These are phyloP conservation scores for Larimichthys crocea DNA, from an alignment of 2,113 vertebrate genomes.

Conservation along the genomic window DNA sequence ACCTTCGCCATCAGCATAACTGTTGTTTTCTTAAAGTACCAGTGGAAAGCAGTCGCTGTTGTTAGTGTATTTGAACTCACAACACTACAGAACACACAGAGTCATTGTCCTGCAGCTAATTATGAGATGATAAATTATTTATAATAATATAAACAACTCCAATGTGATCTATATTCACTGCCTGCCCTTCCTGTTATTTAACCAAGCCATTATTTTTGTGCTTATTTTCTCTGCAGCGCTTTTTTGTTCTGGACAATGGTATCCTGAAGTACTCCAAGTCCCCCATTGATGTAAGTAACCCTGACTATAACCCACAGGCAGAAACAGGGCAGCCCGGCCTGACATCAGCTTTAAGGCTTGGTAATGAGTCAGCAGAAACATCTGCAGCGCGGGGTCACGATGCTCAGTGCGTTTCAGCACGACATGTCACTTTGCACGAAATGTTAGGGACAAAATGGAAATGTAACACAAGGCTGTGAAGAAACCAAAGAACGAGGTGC, in stretches of 20 bases:
- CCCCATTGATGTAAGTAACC: slow-evolving; percentile 96
- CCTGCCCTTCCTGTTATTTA: slow-evolving; percentile 20
- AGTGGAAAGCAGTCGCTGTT: slow-evolving; percentile 7
- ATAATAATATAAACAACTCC: neutral
- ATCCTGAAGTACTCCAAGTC: slow-evolving; percentile 99
- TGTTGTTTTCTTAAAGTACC: slow-evolving; percentile 14
- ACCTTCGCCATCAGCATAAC: slow-evolving; percentile 1
- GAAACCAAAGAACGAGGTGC: neutral
- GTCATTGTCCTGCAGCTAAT: neutral
- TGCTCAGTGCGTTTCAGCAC: slow-evolving; percentile 42
- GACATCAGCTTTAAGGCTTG: slow-evolving; percentile 40
- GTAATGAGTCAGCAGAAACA: slow-evolving; percentile 74
- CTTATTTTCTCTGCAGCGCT: slow-evolving; percentile 87
- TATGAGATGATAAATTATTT: neutral
- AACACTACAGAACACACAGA: neutral
- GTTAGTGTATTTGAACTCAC: neutral
- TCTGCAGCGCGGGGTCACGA: slow-evolving; percentile 39
- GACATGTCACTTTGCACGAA: slow-evolving; percentile 12
- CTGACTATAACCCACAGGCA: slow-evolving; percentile 66
- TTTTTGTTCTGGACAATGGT: slow-evolving; percentile 98
- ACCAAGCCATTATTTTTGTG: slow-evolving; percentile 41
- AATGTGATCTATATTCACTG: slow-evolving; percentile 8
- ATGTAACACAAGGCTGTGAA: neutral
- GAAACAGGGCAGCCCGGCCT: slow-evolving; percentile 33
- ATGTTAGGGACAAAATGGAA: slow-evolving; percentile 11